These are phyloP conservation scores for Albula glossodonta DNA, from an alignment of 2,113 vertebrate species.

Conservation along the genomic window DNA sequence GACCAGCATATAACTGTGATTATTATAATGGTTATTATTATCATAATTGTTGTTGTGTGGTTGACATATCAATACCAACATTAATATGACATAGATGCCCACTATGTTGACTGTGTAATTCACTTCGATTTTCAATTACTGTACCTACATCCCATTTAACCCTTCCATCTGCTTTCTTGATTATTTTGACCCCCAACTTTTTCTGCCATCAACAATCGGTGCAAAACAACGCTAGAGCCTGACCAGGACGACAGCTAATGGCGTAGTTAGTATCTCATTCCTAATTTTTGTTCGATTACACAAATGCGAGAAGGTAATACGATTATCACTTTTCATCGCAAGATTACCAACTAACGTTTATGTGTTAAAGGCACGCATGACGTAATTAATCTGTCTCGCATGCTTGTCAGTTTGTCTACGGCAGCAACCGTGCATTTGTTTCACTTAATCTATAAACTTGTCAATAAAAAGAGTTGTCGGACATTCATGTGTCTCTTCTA, in stretches of 20 bases:
- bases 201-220: not conserved
- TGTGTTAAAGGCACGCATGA: not conserved
- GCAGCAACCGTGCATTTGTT: not conserved
- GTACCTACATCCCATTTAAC: not conserved
- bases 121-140: not conserved
- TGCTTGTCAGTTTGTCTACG: not conserved
- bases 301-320: not conserved
- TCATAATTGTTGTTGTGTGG: not conserved
- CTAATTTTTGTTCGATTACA: not conserved
- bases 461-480: not conserved
- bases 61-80: not conserved
- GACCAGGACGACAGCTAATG: not conserved
- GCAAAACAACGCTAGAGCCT: not conserved
- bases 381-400: not conserved
- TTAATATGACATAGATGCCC: not conserved
- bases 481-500: not conserved
- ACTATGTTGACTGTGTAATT: no score
- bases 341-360: slow-evolving; percentile 4
- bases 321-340: not conserved
- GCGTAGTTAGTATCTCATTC: not conserved
- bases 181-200: not conserved
- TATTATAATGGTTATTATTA: not conserved
- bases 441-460: no score
- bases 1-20: not conserved
- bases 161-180: not conserved